Conservation (phyloP, 2,797 vertebrate genomes). For the Muraenolepis orangiensis region DNA sequence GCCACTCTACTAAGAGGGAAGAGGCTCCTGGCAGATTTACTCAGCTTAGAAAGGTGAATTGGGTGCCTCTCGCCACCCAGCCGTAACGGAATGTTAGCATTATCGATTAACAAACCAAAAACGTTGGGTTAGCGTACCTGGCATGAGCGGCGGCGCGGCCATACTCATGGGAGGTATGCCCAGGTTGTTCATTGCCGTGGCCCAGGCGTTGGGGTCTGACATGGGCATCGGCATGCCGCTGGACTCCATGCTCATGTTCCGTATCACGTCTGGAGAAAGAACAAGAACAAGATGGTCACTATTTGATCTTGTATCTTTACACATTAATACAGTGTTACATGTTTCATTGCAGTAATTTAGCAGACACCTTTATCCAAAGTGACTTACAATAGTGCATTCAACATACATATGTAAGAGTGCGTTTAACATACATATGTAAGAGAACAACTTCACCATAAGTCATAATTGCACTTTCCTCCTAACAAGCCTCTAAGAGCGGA, state of each 20-base stretch:
- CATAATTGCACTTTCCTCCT: no score
- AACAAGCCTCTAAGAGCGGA: no score
- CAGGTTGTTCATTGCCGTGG: constrained; percentile 94
- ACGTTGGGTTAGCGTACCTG: constrained; percentile 71
- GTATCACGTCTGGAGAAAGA: constrained; percentile 75
- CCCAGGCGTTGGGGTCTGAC: constrained; percentile 89
- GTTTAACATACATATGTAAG: no score
- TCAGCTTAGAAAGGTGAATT: neutral
- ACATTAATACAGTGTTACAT: no score
- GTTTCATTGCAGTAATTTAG: no score
- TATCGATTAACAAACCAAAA: no score
- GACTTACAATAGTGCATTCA: no score
- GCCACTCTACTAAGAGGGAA: constrained; percentile 29
- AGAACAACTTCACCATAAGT: no score
- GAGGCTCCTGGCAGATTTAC: neutral
- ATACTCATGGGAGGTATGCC: constrained; percentile 91
- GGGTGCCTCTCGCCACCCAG: no score
- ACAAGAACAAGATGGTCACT: neutral
- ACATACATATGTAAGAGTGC: no score
- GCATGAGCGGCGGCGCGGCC: constrained; percentile 85
- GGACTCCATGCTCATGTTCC: constrained; percentile 85
- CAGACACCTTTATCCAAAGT: no score
- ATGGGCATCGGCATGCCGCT: constrained; percentile 86
- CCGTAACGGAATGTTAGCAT: neutral
- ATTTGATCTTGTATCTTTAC: no score